Percentiles rank a stretch among this genome's conserved stretches.
phyloP scores from a whole-genome alignment of 2,113 vertebrate species.

The Raja brachyura region DNA sequence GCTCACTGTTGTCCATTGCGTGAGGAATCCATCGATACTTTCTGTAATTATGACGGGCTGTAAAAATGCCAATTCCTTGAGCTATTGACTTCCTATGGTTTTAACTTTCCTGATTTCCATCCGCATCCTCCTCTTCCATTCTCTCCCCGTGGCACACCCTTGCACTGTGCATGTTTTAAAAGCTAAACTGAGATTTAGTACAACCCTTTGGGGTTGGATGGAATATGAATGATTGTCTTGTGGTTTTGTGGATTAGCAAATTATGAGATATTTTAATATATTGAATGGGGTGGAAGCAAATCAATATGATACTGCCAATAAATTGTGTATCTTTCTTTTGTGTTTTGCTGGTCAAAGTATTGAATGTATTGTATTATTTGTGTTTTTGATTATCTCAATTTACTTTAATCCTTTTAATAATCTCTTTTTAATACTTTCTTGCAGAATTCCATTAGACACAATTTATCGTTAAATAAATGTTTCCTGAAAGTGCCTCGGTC shows the following conservation, averaged over 20 bases:
- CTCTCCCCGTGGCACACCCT: too few species aligned
- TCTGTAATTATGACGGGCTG: too few species aligned
- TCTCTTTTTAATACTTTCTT: conserved; percentile 30
- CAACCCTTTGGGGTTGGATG: neutral
- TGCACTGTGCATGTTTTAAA: neutral
- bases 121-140: too few species aligned
- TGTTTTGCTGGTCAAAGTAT: neutral
- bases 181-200: neutral
- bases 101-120: too few species aligned
- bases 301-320: neutral
- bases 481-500: conserved; percentile 71
- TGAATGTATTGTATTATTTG: neutral
- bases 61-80: too few species aligned
- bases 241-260: neutral
- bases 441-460: conserved; percentile 66
- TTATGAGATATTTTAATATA: neutral
- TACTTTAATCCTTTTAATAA: neutral
- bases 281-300: neutral
- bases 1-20: too few species aligned
- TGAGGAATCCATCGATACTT: too few species aligned
- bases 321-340: neutral
- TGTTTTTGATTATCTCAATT: neutral
- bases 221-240: neutral
- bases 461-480: conserved; percentile 68
- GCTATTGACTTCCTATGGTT: too few species aligned